Evolutionary conservation across 2,113 vertebrate genomes (phyloP).

Genomic region (Microtus pennsylvanicus): DNA sequence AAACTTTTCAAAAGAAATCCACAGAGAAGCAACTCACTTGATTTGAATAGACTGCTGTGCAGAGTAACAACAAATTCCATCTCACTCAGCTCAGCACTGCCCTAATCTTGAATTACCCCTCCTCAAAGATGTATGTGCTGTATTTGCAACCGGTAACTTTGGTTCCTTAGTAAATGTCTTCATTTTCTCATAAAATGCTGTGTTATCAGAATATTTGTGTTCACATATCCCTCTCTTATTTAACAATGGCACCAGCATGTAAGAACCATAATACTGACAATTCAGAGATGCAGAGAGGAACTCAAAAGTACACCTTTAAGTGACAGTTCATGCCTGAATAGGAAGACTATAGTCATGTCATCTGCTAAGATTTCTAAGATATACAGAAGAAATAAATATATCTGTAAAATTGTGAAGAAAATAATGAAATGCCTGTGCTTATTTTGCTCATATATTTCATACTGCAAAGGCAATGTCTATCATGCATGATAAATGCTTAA

Average conservation of each 20-base stretch:
- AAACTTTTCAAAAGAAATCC: background rate
- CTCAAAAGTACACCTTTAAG: background rate
- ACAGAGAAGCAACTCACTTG: background rate
- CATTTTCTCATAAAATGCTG: background rate
- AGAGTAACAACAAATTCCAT: background rate
- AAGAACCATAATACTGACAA: background rate
- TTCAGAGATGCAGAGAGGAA: background rate
- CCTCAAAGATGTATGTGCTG: too few species aligned
- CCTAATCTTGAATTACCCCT: background rate
- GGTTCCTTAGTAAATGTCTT: background rate
- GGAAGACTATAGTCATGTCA: background rate
- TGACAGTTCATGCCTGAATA: background rate
- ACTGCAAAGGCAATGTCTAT: background rate
- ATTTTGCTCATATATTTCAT: background rate
- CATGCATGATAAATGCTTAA: background rate
- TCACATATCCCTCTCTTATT: background rate
- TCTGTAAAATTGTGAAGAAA: background rate
- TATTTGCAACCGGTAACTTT: background rate
- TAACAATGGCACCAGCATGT: background rate
- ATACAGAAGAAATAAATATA: background rate
- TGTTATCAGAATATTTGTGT: background rate
- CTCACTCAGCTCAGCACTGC: accelerated
- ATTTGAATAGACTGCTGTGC: background rate
- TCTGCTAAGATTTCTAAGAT: background rate
- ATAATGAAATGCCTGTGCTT: background rate